Conservation (phyloP, 2,797 vertebrate species). For the Otolemur crassicaudatus region DNA sequence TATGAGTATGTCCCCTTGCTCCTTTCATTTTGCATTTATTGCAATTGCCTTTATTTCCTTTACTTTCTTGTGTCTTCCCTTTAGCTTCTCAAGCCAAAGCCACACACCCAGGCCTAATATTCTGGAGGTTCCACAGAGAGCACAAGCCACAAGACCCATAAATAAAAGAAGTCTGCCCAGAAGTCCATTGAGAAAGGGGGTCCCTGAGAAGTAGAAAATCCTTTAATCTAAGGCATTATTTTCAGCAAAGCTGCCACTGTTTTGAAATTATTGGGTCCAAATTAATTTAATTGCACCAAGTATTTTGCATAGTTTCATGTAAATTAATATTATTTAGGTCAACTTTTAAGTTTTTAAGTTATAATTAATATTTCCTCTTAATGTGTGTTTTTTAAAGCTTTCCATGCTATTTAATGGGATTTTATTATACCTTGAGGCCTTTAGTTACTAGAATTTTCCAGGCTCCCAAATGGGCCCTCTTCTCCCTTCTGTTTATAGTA, state of each 20-base stretch:
- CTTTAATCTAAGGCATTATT: not conserved
- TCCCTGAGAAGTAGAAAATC: not conserved
- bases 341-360: conserved; percentile 10
- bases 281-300: conserved; percentile 24
- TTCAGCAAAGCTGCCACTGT: conserved; percentile 2
- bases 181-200: not conserved
- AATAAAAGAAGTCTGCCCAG: not conserved
- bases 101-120: not conserved
- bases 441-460: not conserved
- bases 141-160: not conserved
- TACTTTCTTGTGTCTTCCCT: not conserved
- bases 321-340: conserved; percentile 6
- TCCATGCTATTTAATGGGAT: not conserved
- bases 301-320: not conserved
- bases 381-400: not conserved
- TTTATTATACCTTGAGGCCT: not conserved
- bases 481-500: not conserved
- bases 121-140: not conserved
- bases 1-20: not conserved
- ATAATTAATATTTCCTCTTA: not conserved
- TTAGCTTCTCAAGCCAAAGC: not conserved
- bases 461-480: not conserved
- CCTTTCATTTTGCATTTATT: not conserved
- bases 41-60: not conserved
- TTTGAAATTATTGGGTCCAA: conserved; percentile 9